phyloP scores from a whole-genome alignment of 2,113 vertebrate genomes.

The Tetrax tetrax region DNA sequence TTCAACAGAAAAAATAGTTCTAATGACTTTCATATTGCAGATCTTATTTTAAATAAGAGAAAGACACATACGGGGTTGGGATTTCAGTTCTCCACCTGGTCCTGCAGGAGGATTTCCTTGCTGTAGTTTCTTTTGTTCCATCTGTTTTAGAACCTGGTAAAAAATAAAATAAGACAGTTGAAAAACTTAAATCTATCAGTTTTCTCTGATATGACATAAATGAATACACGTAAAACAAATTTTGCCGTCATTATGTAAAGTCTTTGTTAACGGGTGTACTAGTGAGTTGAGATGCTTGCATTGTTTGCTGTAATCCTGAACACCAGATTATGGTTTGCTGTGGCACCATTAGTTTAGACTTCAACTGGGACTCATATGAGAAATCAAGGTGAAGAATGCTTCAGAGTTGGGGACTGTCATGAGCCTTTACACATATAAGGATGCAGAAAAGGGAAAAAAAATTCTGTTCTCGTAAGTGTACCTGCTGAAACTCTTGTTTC shows the following conservation, averaged over 20 bases:
- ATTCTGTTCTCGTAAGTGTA: not conserved
- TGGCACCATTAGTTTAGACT: not conserved
- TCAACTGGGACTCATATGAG: not conserved
- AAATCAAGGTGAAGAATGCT: not conserved
- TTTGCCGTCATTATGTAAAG: not conserved
- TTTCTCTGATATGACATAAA: not conserved
- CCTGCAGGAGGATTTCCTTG: slow-evolving; percentile 79
- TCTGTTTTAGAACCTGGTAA: slow-evolving; percentile 88
- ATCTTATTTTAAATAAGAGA: not conserved
- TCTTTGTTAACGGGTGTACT: not conserved
- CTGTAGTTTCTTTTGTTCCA: slow-evolving; percentile 90
- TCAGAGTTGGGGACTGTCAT: not conserved
- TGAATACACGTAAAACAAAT: not conserved
- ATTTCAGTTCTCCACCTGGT: slow-evolving; percentile 77
- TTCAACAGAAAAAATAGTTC: not conserved
- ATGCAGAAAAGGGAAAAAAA: not conserved
- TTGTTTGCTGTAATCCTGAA: not conserved
- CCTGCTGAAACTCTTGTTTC: slow-evolving; percentile 91
- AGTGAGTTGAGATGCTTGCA: not conserved
- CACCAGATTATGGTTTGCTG: not conserved
- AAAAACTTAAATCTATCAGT: not conserved
- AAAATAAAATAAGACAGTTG: not conserved
- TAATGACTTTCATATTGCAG: not conserved
- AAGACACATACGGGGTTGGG: slow-evolving; percentile 75
- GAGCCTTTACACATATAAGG: not conserved